phyloP scores from a whole-genome alignment of 2,113 vertebrate genomes.

The Rhinogobius similis region DNA sequence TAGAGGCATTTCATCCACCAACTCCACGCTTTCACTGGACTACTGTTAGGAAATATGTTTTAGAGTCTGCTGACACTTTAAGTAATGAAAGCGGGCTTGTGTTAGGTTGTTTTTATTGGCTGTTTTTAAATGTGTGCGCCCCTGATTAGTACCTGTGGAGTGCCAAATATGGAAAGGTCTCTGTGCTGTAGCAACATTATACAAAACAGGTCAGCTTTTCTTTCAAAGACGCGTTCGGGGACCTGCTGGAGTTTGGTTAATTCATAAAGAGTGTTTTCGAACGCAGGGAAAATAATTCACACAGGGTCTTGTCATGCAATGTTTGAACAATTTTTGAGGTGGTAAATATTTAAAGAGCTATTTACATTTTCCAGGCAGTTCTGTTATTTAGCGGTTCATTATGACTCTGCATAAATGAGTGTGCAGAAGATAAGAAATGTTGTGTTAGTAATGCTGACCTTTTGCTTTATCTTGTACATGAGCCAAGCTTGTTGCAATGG shows the following conservation, averaged over 20 bases:
- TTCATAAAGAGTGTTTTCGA: constrained; percentile 34
- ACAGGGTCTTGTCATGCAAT: constrained; percentile 8
- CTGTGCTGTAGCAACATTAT: constrained; percentile 20
- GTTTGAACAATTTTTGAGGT: constrained; percentile 32
- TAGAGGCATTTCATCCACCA: constrained; percentile 24
- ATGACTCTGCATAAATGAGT: constrained; percentile 28
- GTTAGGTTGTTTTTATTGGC: constrained; percentile 23
- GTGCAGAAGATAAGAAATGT: constrained; percentile 35
- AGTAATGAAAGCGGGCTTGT: constrained; percentile 27
- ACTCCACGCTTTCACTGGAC: constrained; percentile 22
- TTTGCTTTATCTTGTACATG: constrained; percentile 5
- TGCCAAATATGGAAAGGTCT: constrained; percentile 20
- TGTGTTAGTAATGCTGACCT: constrained; percentile 49
- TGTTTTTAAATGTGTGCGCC: constrained; percentile 28
- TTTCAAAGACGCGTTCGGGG: constrained; percentile 10
- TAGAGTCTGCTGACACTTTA: constrained; percentile 34
- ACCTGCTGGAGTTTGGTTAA: constrained; percentile 26
- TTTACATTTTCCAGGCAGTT: constrained; percentile 13
- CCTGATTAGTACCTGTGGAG: constrained; percentile 10
- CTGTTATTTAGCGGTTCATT: constrained; percentile 43
- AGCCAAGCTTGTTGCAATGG: background rate
- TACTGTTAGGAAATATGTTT: constrained; percentile 28
- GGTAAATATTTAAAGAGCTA: constrained; percentile 5
- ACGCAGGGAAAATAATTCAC: constrained; percentile 21
- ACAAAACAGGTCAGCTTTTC: constrained; percentile 40